Base-by-base conservation (phyloP, 2,888 invertebrate species). In the Pasiphila rectangulata region DNA sequence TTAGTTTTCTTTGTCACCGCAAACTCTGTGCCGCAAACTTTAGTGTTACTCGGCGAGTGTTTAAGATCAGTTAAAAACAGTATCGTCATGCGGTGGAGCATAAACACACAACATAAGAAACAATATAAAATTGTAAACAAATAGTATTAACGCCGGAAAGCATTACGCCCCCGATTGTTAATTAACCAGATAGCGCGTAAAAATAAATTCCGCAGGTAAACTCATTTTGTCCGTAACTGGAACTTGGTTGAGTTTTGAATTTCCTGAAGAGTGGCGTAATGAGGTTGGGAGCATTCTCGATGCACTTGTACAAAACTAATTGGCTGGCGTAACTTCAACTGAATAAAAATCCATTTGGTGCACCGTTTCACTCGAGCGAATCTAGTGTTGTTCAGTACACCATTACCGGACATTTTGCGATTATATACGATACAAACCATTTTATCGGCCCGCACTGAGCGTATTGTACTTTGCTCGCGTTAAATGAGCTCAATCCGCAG, bases 251-350 rank as follows among this genome's bases (percentile, higher is more conserved):
- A 54, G 60, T 67, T 69, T 59, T 55, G 63, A 67, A 67, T 71
- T 66, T 64, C 63, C 58, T 72, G 63, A 63, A 64, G 63, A 67
- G 69, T 62, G 61, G 59, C 69, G 66, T 73, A 75, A 77, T 78
- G 69, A 69, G 67, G 67, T 67, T 62, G 64, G 57, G 65, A 76
- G 73, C 73, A 76, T 77, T 79, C 75, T 69, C 69, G 70, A 78
- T 79, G 80, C 78, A 75, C 75, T 79, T 75, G 72, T 66, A 72
- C 70, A 69, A 72, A 78, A 78, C 76, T 82, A 82, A 83, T 83
- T 83, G 81, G 79, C 71, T 72, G 59, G 66, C 61, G 70, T 69
- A 73, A 75, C 77, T 79, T 72, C 69, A 70, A 63, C 70, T 67
- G 78, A 81, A 79, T 81, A 79, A 79, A 79, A 79, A 77, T 74